Percentiles rank a stretch among this genome's conserved stretches.
Evolutionary conservation across 2,797 vertebrate species (phyloP).

Genomic region (Scolopax rusticola): DNA sequence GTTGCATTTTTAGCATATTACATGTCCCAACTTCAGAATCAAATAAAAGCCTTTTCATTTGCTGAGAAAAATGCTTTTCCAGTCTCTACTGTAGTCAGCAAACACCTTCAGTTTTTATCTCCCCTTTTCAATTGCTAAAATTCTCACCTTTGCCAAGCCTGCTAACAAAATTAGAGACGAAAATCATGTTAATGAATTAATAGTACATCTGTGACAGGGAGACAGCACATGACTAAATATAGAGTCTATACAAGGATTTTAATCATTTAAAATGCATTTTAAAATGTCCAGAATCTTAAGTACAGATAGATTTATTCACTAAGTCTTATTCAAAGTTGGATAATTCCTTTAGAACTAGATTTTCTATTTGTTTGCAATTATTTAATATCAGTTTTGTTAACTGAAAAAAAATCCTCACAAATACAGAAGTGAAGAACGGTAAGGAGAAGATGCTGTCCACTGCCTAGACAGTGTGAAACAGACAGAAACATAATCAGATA

Average conservation of each 20-base stretch:
- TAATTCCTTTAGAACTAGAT: background rate
- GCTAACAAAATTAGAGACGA: constrained; percentile 12
- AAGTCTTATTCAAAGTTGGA: background rate
- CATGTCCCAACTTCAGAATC: background rate
- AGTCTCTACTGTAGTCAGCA: background rate
- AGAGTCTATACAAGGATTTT: background rate
- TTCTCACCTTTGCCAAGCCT: background rate
- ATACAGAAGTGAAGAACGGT: background rate
- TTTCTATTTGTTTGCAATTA: background rate
- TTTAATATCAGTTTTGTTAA: background rate
- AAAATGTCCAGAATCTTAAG: background rate
- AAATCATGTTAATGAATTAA: background rate
- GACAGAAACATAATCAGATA: background rate
- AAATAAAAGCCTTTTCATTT: background rate
- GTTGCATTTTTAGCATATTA: background rate
- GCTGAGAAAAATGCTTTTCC: background rate
- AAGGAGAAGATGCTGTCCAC: background rate
- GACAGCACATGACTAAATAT: background rate
- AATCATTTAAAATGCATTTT: background rate
- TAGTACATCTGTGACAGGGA: background rate
- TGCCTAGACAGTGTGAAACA: background rate
- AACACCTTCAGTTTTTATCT: background rate
- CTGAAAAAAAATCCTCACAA: background rate
- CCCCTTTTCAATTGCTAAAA: background rate
- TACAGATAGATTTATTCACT: background rate